A percentile compares a stretch with the other conserved stretches of the same genome.
These are phyloP conservation scores for Harmothoe impar DNA, from an alignment of 2,888 invertebrate species.

Conservation along the genomic window DNA sequence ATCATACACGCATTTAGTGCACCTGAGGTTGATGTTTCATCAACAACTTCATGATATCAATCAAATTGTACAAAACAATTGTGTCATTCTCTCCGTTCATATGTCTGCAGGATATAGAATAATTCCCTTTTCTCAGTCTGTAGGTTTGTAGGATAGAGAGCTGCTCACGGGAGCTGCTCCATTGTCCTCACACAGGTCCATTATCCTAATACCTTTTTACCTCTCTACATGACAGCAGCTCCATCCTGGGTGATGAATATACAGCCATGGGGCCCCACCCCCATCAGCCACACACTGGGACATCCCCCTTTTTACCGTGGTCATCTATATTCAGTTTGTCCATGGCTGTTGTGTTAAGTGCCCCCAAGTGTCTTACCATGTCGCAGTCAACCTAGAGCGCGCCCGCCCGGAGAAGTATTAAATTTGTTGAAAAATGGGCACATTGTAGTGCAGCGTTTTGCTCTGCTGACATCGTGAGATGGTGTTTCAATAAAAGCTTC, in stretches of 20 bases:
- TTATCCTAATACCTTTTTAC: conserved; percentile 12
- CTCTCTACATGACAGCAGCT: not conserved
- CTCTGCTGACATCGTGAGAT: not conserved
- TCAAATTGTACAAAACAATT: no score
- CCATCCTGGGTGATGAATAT: conserved; percentile 23
- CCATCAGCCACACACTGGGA: not conserved
- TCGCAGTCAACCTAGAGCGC: not conserved
- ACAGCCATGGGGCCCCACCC: not conserved
- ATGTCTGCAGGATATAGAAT: no score
- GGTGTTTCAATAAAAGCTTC: not conserved
- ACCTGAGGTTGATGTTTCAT: no score
- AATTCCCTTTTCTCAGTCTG: no score
- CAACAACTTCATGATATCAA: no score
- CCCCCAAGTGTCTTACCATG: not conserved
- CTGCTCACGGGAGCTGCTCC: not conserved
- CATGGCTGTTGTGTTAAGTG: not conserved
- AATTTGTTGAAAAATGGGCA: not conserved
- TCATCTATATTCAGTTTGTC: conserved; percentile 31
- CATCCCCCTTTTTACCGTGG: not conserved
- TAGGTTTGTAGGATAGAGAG: not conserved
- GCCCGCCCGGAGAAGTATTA: not conserved
- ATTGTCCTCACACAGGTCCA: not conserved
- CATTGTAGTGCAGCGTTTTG: not conserved
- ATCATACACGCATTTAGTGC: no score
- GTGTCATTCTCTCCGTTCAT: no score